Evolutionary conservation across 2,113 vertebrate genomes (phyloP).

Genomic region (Seriola dumerili): DNA sequence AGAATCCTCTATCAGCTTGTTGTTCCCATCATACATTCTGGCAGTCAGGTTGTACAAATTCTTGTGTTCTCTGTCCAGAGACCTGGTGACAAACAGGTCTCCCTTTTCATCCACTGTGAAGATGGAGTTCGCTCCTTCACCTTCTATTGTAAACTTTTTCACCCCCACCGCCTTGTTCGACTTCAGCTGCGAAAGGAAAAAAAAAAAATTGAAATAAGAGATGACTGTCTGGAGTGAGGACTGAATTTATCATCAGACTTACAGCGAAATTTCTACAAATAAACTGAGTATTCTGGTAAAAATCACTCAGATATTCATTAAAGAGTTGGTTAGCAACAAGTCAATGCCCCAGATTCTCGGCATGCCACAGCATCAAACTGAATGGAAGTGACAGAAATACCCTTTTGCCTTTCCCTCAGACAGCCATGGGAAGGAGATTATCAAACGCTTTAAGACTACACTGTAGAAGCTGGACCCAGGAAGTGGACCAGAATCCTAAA

Average conservation of each 20-base stretch:
- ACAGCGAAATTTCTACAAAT: constrained; percentile 1
- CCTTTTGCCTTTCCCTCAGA: constrained; percentile 2
- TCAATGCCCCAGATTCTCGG: constrained; percentile 33
- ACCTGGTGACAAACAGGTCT: constrained; percentile 86
- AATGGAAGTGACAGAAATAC: constrained; percentile 20
- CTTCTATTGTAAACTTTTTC: constrained; percentile 86
- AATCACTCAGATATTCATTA: constrained; percentile 29
- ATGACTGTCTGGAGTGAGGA: background rate
- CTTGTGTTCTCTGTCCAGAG: constrained; percentile 91
- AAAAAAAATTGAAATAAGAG: background rate
- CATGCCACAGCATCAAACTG: constrained; percentile 12
- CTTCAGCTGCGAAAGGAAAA: constrained; percentile 84
- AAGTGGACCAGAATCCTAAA: background rate
- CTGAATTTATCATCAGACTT: constrained; percentile 15
- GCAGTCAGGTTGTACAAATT: constrained; percentile 86
- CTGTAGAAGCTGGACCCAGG: no score
- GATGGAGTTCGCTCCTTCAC: constrained; percentile 87
- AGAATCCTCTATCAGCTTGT: constrained; percentile 82
- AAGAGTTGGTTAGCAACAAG: constrained; percentile 34
- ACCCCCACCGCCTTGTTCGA: constrained; percentile 78
- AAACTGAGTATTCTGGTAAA: constrained; percentile 20
- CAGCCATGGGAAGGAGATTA: background rate
- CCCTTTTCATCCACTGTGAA: constrained; percentile 89
- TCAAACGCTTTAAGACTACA: background rate
- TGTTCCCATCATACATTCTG: constrained; percentile 83